These are phyloP conservation scores for Aradophagus sp. DNA, from an alignment of 1,140 invertebrate species.

Conservation along the genomic window DNA sequence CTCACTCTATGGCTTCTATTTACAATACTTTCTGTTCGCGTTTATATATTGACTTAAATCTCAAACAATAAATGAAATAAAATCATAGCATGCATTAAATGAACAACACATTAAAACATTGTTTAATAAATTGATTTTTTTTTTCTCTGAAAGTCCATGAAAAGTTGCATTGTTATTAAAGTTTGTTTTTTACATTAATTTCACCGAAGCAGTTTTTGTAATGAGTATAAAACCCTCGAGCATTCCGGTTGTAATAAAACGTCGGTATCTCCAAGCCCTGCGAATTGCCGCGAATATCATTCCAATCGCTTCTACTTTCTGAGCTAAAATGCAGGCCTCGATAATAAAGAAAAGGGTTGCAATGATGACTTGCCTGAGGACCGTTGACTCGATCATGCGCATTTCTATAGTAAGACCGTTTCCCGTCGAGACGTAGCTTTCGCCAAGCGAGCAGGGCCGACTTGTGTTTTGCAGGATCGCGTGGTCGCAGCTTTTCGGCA, in stretches of 20 bases:
- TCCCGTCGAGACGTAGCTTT: conserved; percentile 88
- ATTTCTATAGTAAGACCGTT: conserved; percentile 87
- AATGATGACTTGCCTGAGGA: conserved; percentile 79
- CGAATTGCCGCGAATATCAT: conserved; percentile 53
- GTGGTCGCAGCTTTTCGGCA: conserved; percentile 86
- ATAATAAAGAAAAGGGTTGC: conserved; percentile 47
- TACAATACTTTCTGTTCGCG: too few relatives aligned
- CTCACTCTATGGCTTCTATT: too few relatives aligned
- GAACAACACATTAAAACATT: too few relatives aligned
- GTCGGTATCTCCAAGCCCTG: conserved; percentile 37
- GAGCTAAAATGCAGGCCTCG: conserved; percentile 31
- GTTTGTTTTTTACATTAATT: too few relatives aligned
- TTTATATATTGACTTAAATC: too few relatives aligned
- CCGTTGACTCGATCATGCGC: conserved; percentile 86
- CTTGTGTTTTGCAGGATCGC: conserved; percentile 78
- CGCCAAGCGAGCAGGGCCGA: conserved; percentile 84
- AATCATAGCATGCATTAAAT: too few relatives aligned
- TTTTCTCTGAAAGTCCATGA: too few relatives aligned
- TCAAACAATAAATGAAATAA: too few relatives aligned
- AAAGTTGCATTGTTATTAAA: too few relatives aligned
- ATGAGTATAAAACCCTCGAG: conserved; percentile 56
- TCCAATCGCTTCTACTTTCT: conserved; percentile 53
- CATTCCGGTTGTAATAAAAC: conserved; percentile 46
- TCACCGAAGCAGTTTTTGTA: conserved; percentile 41
- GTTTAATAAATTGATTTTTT: too few relatives aligned